Percentiles rank a stretch among this genome's conserved stretches.
These are phyloP conservation scores for Siniperca undulata DNA, from an alignment of 2,797 vertebrate genomes.

Conservation along the genomic window DNA sequence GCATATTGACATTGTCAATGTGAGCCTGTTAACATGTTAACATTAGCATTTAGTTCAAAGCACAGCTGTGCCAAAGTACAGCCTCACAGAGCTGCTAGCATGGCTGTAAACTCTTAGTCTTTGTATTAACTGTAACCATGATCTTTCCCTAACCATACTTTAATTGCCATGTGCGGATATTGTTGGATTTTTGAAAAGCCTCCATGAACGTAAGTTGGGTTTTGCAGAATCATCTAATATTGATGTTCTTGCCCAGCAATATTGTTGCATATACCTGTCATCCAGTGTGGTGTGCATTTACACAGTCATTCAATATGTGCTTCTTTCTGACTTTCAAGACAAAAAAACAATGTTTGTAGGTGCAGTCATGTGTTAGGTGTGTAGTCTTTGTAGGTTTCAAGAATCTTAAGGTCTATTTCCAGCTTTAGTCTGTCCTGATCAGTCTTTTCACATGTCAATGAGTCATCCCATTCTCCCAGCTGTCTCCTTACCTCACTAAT, in stretches of 20 bases:
- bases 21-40: too few relatives aligned
- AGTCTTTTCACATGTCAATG: constrained; percentile 2
- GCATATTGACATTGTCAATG: too few relatives aligned
- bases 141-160: neutral
- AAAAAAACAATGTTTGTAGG: neutral
- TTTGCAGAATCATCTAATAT: neutral
- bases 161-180: neutral
- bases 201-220: neutral
- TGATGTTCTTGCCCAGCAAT: too few relatives aligned
- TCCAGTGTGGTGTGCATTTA: neutral
- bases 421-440: neutral
- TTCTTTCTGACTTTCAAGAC: neutral
- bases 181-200: neutral
- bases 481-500: constrained; percentile 26
- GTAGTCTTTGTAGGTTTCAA: neutral
- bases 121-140: neutral
- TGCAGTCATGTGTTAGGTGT: neutral
- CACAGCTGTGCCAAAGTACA: too few relatives aligned
- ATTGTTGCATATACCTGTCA: neutral
- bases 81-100: too few relatives aligned
- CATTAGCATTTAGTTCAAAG: too few relatives aligned
- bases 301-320: neutral
- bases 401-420: neutral
- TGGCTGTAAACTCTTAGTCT: neutral
- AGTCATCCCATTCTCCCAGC: neutral